phyloP scores from a whole-genome alignment of 2,113 vertebrate species.

The Thymallus thymallus region DNA sequence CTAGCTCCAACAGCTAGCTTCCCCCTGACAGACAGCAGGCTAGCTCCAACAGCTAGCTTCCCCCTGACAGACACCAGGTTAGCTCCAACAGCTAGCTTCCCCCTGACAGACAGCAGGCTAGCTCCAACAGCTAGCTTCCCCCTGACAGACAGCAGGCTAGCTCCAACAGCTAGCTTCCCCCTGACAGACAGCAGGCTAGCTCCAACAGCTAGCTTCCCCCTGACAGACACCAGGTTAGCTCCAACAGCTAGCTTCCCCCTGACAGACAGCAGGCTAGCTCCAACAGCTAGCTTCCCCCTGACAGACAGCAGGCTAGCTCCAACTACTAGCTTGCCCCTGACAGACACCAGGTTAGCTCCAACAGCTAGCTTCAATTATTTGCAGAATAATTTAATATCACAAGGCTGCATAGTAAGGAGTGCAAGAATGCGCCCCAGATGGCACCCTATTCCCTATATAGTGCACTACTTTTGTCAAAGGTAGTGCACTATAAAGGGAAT shows the following conservation, averaged over 20 bases:
- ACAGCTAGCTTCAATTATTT: conserved; percentile 32
- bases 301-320: conserved; percentile 23
- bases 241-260: background rate
- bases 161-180: background rate
- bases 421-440: background rate
- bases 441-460: too few relatives aligned
- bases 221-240: conserved; percentile 31
- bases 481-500: background rate
- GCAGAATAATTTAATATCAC: conserved; percentile 46
- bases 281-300: conserved; percentile 12
- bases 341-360: conserved; percentile 13
- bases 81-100: conserved; percentile 38
- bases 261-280: conserved; percentile 30
- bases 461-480: too few relatives aligned
- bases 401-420: conserved; percentile 22
- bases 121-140: conserved; percentile 41
- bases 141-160: conserved; percentile 34
- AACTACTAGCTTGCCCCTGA: conserved; percentile 18
- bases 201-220: background rate
- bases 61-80: conserved; percentile 14
- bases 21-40: background rate
- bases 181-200: conserved; percentile 34
- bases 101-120: conserved; percentile 16
- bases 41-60: conserved; percentile 39
- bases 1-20: conserved; percentile 41